Evolutionary conservation across 2,888 invertebrate genomes (phyloP).

Genomic region (Idaea aversata): DNA sequence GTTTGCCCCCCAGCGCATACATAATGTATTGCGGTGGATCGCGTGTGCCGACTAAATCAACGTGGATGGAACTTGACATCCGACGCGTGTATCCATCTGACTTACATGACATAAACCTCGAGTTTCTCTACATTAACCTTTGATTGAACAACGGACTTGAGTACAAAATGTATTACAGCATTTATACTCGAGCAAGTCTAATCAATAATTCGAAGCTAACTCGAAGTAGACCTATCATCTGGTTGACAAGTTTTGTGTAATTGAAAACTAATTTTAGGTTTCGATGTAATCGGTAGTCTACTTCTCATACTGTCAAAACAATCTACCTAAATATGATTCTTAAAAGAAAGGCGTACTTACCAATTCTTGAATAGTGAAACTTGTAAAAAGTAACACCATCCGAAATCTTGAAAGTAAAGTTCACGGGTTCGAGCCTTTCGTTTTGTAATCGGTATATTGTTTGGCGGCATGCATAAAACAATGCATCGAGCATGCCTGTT

Average conservation of each 20-base stretch:
- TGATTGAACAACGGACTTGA: background rate
- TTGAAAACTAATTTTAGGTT: too few species aligned
- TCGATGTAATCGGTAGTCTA: too few species aligned
- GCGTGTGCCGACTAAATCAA: conserved; percentile 62
- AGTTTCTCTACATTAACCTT: conserved; percentile 29
- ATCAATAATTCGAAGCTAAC: background rate
- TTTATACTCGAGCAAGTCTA: background rate
- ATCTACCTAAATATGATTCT: background rate
- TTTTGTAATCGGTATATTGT: conserved; percentile 25
- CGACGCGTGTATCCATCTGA: conserved; percentile 61
- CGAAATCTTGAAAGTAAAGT: background rate
- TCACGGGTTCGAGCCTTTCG: background rate
- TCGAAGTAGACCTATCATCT: background rate
- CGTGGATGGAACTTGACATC: conserved; percentile 71
- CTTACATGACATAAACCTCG: conserved; percentile 42
- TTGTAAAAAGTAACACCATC: background rate
- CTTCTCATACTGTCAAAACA: too few species aligned
- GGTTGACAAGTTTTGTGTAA: background rate
- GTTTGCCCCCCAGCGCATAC: conserved; percentile 49
- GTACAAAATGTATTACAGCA: background rate
- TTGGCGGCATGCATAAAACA: conserved; percentile 73
- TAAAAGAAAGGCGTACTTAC: background rate
- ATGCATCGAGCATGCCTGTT: conserved; percentile 77
- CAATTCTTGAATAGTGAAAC: background rate
- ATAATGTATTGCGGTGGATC: conserved; percentile 60